These are phyloP conservation scores for Oreortyx pictus DNA, from an alignment of 2,797 vertebrate species.

Conservation along the genomic window DNA sequence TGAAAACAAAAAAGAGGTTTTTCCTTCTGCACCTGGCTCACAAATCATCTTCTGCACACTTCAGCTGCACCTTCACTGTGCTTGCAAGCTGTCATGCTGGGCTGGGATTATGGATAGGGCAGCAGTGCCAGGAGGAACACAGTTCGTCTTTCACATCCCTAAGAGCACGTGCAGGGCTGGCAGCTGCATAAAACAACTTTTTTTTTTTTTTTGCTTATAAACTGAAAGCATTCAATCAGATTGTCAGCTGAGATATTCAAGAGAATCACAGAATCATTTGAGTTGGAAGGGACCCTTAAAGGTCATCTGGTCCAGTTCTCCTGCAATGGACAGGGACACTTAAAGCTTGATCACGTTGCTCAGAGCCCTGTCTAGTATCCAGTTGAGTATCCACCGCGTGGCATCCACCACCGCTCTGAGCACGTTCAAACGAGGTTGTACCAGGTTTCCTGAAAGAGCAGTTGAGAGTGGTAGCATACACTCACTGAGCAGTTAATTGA, in stretches of 20 bases:
- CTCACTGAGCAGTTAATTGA: background rate
- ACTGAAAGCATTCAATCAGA: background rate
- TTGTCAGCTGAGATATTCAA: background rate
- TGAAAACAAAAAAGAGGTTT: slow-evolving; percentile 2
- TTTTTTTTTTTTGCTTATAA: background rate
- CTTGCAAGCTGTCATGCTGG: background rate
- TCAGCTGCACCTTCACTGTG: background rate
- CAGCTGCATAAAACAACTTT: slow-evolving; percentile 29
- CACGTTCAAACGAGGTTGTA: background rate
- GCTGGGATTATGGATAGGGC: background rate
- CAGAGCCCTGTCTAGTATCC: too few relatives aligned
- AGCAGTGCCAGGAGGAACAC: slow-evolving; percentile 28
- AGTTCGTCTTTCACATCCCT: slow-evolving; percentile 59
- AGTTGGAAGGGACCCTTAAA: too few relatives aligned
- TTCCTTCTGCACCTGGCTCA: slow-evolving; percentile 60
- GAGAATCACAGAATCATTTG: too few relatives aligned
- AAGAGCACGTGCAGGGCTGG: background rate
- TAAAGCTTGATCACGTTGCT: too few relatives aligned
- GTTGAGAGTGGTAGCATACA: background rate
- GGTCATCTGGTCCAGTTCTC: too few relatives aligned
- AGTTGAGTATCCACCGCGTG: too few relatives aligned
- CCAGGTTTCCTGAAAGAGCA: background rate
- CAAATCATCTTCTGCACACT: slow-evolving; percentile 44
- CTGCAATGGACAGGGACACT: too few relatives aligned
- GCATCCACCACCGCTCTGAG: too few relatives aligned